A percentile compares a stretch with the other conserved stretches of the same genome.
Conservation (phyloP, 1,140 invertebrate genomes). For the Dufourea novaeangliae region DNA sequence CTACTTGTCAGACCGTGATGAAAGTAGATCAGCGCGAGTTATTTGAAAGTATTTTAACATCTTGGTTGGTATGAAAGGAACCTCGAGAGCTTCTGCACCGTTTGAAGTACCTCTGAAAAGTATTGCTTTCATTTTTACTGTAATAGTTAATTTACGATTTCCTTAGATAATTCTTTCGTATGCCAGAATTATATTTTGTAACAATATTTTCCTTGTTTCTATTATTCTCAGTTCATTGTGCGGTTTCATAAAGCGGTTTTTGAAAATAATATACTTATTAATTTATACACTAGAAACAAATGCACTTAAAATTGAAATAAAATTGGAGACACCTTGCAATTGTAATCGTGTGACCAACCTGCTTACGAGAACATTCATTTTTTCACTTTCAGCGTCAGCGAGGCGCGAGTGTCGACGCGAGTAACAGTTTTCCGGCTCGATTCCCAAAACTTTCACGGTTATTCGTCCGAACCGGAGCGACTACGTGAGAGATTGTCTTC, state of each 20-base stretch:
- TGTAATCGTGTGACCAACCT: background rate
- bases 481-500: constrained; percentile 55
- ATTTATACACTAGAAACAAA: too few relatives aligned
- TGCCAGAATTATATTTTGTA: background rate
- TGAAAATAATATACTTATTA: too few relatives aligned
- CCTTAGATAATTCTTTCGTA: background rate
- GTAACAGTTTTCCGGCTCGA: constrained; percentile 50
- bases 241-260: too few relatives aligned
- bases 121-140: background rate
- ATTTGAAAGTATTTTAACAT: background rate
- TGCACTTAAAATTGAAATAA: too few relatives aligned
- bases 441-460: constrained; percentile 62
- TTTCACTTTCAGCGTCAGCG: constrained; percentile 38
- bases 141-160: background rate
- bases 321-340: background rate
- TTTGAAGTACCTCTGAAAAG: background rate
- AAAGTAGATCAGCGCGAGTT: background rate
- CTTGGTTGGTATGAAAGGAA: background rate
- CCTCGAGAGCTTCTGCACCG: background rate
- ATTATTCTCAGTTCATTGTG: too few relatives aligned
- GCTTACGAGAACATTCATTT: background rate
- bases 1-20: constrained; percentile 21
- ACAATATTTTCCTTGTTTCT: too few relatives aligned
- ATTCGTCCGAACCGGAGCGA: constrained; percentile 34
- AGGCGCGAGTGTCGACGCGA: constrained; percentile 42